Conservation (phyloP, 2,113 vertebrate species). For the Merops nubicus region DNA sequence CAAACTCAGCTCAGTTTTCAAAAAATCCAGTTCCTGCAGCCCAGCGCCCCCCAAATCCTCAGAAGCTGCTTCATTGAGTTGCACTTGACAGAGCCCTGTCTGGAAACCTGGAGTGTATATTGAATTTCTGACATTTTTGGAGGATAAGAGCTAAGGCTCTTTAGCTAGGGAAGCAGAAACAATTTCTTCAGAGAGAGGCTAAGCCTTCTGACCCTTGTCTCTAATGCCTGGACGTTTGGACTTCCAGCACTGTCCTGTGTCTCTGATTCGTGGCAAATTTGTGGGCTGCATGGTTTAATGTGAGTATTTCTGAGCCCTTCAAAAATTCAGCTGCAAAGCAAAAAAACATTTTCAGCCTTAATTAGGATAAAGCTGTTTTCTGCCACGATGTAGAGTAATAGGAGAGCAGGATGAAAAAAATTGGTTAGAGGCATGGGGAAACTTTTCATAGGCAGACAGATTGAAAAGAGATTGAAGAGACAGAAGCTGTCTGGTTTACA, state of each 20-base stretch:
- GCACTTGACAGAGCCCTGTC: background rate
- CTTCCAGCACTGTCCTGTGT: background rate
- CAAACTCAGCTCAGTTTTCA: no score
- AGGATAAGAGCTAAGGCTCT: background rate
- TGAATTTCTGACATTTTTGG: background rate
- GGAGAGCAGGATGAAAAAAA: background rate
- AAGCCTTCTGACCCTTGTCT: background rate
- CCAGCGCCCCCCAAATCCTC: background rate
- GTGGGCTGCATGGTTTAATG: background rate
- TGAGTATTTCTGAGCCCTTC: background rate
- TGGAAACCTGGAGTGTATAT: background rate
- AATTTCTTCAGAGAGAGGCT: background rate
- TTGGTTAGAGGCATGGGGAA: background rate
- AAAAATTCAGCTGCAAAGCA: background rate
- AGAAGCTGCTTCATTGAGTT: background rate
- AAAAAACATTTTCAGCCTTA: background rate
- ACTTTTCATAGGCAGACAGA: background rate
- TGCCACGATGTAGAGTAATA: background rate
- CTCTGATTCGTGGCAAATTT: background rate
- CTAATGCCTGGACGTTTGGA: background rate
- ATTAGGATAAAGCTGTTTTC: background rate
- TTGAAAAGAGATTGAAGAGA: background rate
- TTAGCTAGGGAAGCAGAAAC: background rate
- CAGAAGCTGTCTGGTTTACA: background rate
- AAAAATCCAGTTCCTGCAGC: background rate